These are phyloP conservation scores for Apus apus DNA, from an alignment of 2,113 vertebrate genomes.

Conservation along the genomic window DNA sequence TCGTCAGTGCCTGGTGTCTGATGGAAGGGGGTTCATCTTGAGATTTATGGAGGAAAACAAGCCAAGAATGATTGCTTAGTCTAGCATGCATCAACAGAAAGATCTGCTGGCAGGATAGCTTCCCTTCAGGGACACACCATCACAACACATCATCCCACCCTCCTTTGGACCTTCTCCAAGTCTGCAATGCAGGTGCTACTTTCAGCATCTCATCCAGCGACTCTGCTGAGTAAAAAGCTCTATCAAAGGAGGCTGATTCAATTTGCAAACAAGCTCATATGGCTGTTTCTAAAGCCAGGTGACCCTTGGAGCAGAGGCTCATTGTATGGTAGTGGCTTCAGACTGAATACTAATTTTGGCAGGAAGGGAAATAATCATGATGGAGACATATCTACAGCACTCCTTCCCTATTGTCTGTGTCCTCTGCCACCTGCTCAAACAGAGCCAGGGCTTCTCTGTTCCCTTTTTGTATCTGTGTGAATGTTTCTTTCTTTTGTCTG, in stretches of 20 bases:
- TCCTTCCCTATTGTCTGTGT: slow-evolving; percentile 35
- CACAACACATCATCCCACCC: slow-evolving; percentile 37
- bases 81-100: neutral
- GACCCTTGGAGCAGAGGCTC: neutral
- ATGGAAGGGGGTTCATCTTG: neutral
- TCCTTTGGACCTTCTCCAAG: slow-evolving; percentile 58
- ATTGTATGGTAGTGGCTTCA: neutral
- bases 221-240: slow-evolving; percentile 20
- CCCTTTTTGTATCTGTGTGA: slow-evolving; percentile 8
- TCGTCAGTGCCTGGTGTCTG: accelerated
- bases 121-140: slow-evolving; percentile 28
- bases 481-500: slow-evolving; percentile 40
- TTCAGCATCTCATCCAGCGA: slow-evolving; percentile 9
- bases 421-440: slow-evolving; percentile 39
- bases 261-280: slow-evolving; percentile 55
- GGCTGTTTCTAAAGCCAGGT: slow-evolving; percentile 46
- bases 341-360: slow-evolving; percentile 50
- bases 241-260: neutral
- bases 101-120: slow-evolving; percentile 47
- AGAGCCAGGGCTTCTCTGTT: neutral
- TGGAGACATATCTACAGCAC: slow-evolving; percentile 40
- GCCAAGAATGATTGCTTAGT: neutral
- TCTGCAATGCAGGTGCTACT: slow-evolving; percentile 67
- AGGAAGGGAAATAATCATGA: slow-evolving; percentile 23
- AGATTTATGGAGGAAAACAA: neutral